Base-by-base conservation (phyloP, 2,888 invertebrate genomes). In the Cantharis lateralis region DNA sequence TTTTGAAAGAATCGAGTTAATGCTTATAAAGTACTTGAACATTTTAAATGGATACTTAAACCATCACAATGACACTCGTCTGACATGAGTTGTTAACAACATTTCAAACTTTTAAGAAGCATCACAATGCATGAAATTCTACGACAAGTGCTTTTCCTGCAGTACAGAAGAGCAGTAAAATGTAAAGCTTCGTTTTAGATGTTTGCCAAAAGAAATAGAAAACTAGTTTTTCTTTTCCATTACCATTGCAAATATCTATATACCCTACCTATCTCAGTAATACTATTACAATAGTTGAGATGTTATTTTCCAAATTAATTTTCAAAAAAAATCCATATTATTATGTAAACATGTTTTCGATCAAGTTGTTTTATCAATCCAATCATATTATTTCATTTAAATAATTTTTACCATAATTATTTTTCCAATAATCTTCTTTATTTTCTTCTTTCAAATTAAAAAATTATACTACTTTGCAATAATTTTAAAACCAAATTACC, bases 181-280 rank as follows among this genome's bases (percentile, higher is more conserved):
- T 48, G 48, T 48, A 48, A 48, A n/a, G 48, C 48, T 48, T 48
- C 48, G n/a, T 48, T n/a, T 48, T 9, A 48, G 48, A 48, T 48
- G 48, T 48, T 48, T 48, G 48, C 48, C n/a, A 64, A 63, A 24
- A 69, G 62, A 72, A 75, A 73, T 73, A 69, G 72, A 70, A 76
- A 72, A 70, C 68, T 26, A 70, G 1, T 24, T 24, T 24, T 24
- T 24, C 70, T 24, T 73, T 76, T 76, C 76, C 62, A 76, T 76
- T 73, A 73, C 76, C 72, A 69, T 72, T 76, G 64, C 64, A 76
- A 76, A 76, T 72, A 70, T n/a, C n/a, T 5, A 4, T n/a, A n/a
- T 7, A 64, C 66, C 62, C 28, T 64, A 69, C 18, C 2, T 18
- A n/a, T n/a, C n/a, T n/a, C n/a, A n/a, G n/a, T n/a, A n/a, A n/a